A percentile compares a stretch with the other conserved stretches of the same genome.
phyloP scores from a whole-genome alignment of 1,140 invertebrate genomes.

The Heliothis subflexa region DNA sequence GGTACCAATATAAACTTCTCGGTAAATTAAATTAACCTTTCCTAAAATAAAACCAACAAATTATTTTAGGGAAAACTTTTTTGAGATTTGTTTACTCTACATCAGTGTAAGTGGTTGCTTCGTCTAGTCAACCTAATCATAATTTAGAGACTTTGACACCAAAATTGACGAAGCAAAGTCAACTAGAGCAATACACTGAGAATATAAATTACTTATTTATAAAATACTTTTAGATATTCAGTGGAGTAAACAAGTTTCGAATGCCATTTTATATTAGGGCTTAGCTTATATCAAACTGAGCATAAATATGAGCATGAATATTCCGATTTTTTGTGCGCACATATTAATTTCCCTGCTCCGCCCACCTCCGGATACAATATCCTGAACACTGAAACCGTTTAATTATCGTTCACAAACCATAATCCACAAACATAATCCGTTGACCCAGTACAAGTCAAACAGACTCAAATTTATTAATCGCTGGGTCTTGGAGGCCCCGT shows the following conservation, averaged over 20 bases:
- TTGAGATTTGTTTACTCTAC: neutral
- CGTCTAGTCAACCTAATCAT: constrained; percentile 19
- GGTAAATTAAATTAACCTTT: neutral
- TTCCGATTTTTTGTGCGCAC: neutral
- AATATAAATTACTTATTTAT: neutral
- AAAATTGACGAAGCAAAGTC: neutral
- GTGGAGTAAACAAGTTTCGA: too few species aligned
- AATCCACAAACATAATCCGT: constrained; percentile 48
- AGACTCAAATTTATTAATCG: constrained; percentile 62
- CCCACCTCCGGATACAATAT: constrained; percentile 27
- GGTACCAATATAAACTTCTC: too few species aligned
- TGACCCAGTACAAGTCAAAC: constrained; percentile 48
- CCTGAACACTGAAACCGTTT: constrained; percentile 35
- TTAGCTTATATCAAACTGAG: too few species aligned
- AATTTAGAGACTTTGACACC: constrained; percentile 2
- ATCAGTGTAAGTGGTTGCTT: neutral
- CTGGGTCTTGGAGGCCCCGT: constrained; percentile 57
- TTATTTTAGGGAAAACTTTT: neutral
- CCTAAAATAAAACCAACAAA: neutral
- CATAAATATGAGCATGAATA: too few species aligned
- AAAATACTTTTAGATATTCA: neutral
- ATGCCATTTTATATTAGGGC: too few species aligned
- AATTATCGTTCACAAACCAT: constrained; percentile 42
- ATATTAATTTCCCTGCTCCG: neutral
- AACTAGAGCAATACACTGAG: constrained; percentile 3